phyloP scores from a whole-genome alignment of 2,888 invertebrate species.

The Eucriotettix oculatus region DNA sequence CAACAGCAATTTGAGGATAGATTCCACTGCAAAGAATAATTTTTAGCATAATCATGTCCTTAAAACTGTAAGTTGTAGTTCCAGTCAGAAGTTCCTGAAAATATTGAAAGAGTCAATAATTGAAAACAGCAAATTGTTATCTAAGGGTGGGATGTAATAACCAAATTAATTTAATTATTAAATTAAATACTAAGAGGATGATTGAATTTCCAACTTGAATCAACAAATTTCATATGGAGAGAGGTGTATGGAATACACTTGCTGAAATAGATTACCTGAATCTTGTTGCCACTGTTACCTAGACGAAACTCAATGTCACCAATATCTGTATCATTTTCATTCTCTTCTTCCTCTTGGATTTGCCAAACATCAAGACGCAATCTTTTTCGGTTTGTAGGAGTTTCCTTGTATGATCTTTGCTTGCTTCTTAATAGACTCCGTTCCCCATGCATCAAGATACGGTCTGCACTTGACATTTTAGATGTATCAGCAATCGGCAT shows the following conservation, averaged over 20 bases:
- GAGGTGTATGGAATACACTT: background rate
- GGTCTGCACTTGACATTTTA: background rate
- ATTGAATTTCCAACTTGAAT: no score
- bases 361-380: constrained; percentile 38
- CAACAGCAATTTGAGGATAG: constrained; percentile 89
- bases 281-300: constrained; percentile 54
- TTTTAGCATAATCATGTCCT: constrained; percentile 53
- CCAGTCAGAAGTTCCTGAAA: constrained; percentile 40
- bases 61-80: constrained; percentile 43
- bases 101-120: background rate
- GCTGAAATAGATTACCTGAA: constrained; percentile 33
- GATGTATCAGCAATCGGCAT: background rate
- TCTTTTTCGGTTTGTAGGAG: background rate
- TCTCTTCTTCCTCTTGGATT: constrained; percentile 37
- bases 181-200: no score
- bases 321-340: constrained; percentile 41
- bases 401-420: background rate
- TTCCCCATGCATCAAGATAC: background rate
- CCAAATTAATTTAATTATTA: no score
- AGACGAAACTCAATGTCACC: constrained; percentile 77
- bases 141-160: no score
- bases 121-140: no score
- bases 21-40: constrained; percentile 79
- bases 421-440: background rate
- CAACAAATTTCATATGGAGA: no score